Evolutionary conservation across 2,113 vertebrate genomes (phyloP).

Genomic region (Sula dactylatra): DNA sequence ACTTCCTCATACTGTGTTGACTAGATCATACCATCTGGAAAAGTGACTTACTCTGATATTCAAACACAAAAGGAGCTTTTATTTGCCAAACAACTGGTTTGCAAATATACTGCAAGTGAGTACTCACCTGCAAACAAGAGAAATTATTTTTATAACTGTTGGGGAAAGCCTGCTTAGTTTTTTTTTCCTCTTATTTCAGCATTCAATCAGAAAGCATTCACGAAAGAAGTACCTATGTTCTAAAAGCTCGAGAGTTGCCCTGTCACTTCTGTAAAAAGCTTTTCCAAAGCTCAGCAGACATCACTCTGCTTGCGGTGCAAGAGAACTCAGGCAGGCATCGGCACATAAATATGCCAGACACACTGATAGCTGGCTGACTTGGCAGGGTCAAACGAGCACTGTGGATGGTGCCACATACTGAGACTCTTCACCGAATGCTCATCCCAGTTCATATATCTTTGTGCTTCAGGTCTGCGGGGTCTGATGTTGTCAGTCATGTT

Average conservation of each 20-base stretch:
- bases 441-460: accelerated
- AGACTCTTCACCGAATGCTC: neutral
- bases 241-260: neutral
- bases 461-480: conserved; percentile 84
- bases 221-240: neutral
- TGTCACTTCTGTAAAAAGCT: neutral
- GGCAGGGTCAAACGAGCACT: neutral
- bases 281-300: neutral
- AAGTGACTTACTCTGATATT: neutral
- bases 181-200: neutral
- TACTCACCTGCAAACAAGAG: neutral
- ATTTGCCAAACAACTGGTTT: neutral
- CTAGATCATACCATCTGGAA: neutral
- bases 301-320: neutral
- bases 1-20: neutral
- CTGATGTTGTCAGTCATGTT: conserved; percentile 95
- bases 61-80: neutral
- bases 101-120: neutral
- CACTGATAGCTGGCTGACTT: accelerated
- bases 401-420: accelerated
- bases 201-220: neutral
- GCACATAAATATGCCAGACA: neutral
- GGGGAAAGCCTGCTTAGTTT: neutral
- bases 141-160: neutral
- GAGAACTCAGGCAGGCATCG: neutral